A percentile compares a stretch with the other conserved stretches of the same genome.
These are phyloP conservation scores for Ochlodes sylvanus DNA, from an alignment of 2,888 invertebrate genomes.

Conservation along the genomic window DNA sequence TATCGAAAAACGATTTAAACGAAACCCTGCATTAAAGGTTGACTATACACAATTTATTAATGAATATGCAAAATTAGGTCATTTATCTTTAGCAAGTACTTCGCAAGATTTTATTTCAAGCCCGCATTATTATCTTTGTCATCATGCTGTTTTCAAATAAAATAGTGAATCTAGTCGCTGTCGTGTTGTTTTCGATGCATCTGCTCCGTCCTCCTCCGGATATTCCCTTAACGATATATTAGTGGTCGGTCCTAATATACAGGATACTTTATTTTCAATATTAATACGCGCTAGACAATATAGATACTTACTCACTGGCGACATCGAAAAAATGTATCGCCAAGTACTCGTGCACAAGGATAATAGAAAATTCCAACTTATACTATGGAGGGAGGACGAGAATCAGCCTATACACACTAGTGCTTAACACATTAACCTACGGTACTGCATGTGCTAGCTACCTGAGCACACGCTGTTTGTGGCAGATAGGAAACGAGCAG, in stretches of 20 bases:
- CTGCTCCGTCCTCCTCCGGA: conserved; percentile 46
- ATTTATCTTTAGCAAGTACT: conserved; percentile 14
- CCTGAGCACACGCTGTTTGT: conserved; percentile 32
- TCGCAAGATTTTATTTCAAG: not conserved
- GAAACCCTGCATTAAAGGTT: not conserved
- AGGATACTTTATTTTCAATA: conserved; percentile 39
- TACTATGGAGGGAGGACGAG: conserved; percentile 53
- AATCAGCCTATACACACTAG: conserved; percentile 36
- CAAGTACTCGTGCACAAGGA: not conserved
- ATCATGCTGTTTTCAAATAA: conserved; percentile 56
- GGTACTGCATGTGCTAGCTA: no score
- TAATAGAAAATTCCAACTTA: conserved; percentile 50
- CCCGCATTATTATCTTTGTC: conserved; percentile 55
- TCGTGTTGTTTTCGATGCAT: conserved; percentile 53
- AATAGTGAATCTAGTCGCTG: conserved; percentile 39
- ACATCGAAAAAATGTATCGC: conserved; percentile 49
- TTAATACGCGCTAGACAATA: conserved; percentile 37
- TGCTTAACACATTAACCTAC: conserved; percentile 45
- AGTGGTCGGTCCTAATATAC: conserved; percentile 47
- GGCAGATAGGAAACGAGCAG: conserved; percentile 42
- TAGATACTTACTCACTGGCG: conserved; percentile 34
- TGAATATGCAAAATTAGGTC: conserved; percentile 31
- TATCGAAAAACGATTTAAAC: conserved; percentile 9
- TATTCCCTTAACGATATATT: conserved; percentile 51
- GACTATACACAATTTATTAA: conserved; percentile 9